phyloP scores from a whole-genome alignment of 2,888 invertebrate genomes.

The Drosophila acutilabella region DNA sequence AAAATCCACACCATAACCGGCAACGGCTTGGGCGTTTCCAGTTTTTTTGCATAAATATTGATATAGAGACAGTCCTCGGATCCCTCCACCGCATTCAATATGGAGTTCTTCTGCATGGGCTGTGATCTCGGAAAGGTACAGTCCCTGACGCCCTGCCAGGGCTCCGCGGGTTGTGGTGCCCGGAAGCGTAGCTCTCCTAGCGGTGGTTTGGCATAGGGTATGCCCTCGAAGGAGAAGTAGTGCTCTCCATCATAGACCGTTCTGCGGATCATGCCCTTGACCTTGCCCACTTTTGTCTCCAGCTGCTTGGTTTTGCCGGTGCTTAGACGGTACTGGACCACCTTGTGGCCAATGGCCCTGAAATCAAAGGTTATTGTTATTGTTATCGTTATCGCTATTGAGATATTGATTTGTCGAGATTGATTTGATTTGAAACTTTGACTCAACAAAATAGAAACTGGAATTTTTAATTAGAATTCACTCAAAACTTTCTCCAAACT shows the following conservation, averaged over 20 bases:
- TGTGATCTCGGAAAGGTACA: constrained; percentile 79
- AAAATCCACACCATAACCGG: constrained; percentile 86
- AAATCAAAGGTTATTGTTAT: constrained; percentile 4
- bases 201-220: constrained; percentile 83
- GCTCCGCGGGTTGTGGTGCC: constrained; percentile 84
- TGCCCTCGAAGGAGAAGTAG: constrained; percentile 82
- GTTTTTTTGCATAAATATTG: constrained; percentile 84
- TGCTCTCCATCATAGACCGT: constrained; percentile 66
- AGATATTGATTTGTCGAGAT: neutral
- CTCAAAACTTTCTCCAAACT: neutral
- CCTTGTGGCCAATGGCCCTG: constrained; percentile 71
- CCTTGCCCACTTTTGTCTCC: constrained; percentile 74
- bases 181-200: constrained; percentile 80
- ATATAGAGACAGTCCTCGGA: constrained; percentile 86
- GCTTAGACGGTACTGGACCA: constrained; percentile 67
- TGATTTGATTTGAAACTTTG: neutral
- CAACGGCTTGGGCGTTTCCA: constrained; percentile 62
- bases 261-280: constrained; percentile 75
- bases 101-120: constrained; percentile 80
- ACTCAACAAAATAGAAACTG: neutral
- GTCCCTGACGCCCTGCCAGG: constrained; percentile 85
- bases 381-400: neutral
- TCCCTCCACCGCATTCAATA: constrained; percentile 80
- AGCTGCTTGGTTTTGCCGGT: constrained; percentile 72
- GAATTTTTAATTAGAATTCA: constrained; percentile 2